A percentile compares a stretch with the other conserved stretches of the same genome.
These are phyloP conservation scores for Loris lydekkerianus DNA, from an alignment of 2,797 vertebrate species.

Conservation along the genomic window DNA sequence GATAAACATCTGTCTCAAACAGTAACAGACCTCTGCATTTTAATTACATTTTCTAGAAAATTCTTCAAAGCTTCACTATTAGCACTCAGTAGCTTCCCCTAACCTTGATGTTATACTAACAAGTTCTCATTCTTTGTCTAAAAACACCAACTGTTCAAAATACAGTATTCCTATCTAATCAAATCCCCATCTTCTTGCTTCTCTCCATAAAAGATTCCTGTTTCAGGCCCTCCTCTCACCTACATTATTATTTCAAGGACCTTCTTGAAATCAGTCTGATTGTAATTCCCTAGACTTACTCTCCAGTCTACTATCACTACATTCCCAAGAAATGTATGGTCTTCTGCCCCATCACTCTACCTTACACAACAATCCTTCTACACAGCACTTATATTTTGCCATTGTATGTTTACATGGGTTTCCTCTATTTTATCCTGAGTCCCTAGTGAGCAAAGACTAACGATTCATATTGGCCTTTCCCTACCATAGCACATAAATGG, in stretches of 20 bases:
- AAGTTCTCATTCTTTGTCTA: constrained; percentile 26
- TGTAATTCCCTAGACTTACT: background rate
- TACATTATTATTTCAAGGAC: background rate
- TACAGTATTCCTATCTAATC: background rate
- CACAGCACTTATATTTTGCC: background rate
- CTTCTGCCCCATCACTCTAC: background rate
- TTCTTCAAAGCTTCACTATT: constrained; percentile 44
- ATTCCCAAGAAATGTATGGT: background rate
- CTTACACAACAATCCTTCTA: background rate
- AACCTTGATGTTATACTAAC: background rate
- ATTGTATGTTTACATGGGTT: background rate
- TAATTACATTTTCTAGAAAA: constrained; percentile 44
- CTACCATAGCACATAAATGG: background rate
- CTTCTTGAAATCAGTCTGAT: constrained; percentile 40
- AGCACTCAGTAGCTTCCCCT: background rate
- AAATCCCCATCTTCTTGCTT: background rate
- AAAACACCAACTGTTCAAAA: constrained; percentile 6
- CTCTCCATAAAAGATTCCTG: background rate
- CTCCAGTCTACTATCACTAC: background rate
- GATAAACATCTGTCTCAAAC: constrained; percentile 38
- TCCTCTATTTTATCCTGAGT: constrained; percentile 28
- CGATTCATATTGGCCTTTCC: constrained; percentile 7
- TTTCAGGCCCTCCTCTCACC: background rate
- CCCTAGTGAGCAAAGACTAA: background rate
- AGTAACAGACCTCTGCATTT: constrained; percentile 40